A percentile compares a stretch with the other conserved stretches of the same genome.
These are phyloP conservation scores for Pyralis farinalis DNA, from an alignment of 2,888 invertebrate genomes.

Conservation along the genomic window DNA sequence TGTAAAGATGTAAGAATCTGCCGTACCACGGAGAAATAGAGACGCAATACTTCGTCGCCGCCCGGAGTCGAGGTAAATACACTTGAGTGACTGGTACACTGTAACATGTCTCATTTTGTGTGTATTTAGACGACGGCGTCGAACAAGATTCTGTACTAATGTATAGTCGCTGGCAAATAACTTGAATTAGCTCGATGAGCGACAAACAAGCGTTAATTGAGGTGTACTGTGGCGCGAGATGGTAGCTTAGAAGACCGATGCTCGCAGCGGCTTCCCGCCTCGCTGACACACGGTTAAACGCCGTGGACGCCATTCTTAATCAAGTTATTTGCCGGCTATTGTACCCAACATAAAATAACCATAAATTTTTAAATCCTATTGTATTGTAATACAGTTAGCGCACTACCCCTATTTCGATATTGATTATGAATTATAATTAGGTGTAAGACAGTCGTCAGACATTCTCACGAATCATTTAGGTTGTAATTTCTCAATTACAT, in stretches of 20 bases:
- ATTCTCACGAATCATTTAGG: constrained; percentile 24
- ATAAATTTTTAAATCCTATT: constrained; percentile 2
- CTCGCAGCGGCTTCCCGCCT: too few relatives aligned
- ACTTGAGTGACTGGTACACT: constrained; percentile 54
- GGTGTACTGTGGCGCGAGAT: too few relatives aligned
- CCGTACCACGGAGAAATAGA: constrained; percentile 58
- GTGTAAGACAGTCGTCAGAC: constrained; percentile 4
- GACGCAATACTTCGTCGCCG: constrained; percentile 50
- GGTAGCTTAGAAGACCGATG: too few relatives aligned
- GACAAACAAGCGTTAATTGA: too few relatives aligned
- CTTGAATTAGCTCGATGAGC: too few relatives aligned
- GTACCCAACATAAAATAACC: too few relatives aligned
- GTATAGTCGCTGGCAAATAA: too few relatives aligned
- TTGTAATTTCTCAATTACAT: constrained; percentile 35
- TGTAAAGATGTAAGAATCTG: constrained; percentile 59
- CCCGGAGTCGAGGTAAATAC: constrained; percentile 72
- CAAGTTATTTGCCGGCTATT: too few relatives aligned
- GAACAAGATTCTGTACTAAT: too few relatives aligned
- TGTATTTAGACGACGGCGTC: not conserved
- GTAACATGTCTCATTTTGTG: constrained; percentile 23
- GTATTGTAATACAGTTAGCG: constrained; percentile 7
- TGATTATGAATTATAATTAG: constrained; percentile 4
- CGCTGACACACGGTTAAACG: too few relatives aligned
- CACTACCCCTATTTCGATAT: constrained; percentile 4
- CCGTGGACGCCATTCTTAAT: too few relatives aligned